Conservation (phyloP, 2,888 invertebrate species). For the Rotaria magnacalcarata region DNA sequence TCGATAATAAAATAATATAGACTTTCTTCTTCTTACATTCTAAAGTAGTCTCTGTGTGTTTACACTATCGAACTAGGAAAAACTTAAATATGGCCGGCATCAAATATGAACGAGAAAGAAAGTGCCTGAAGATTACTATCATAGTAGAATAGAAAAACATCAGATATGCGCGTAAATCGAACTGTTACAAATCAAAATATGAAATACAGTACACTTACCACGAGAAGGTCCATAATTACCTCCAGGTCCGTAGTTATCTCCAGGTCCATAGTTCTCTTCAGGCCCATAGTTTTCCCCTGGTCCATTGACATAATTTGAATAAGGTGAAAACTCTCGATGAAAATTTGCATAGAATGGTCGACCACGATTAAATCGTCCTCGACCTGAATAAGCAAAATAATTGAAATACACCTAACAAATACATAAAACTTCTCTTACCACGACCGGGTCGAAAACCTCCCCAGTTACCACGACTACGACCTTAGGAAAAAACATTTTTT, state of each 20-base stretch:
- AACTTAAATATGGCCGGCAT: no score
- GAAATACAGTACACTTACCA: not conserved
- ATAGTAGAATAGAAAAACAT: no score
- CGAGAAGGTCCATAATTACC: not conserved
- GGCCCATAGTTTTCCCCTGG: not conserved
- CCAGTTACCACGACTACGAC: not conserved
- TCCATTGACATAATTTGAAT: not conserved
- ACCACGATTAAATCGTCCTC: conserved; percentile 30
- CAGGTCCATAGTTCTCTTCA: no score
- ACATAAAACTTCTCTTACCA: not conserved
- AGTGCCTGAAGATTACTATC: no score
- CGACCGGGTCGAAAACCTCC: not conserved
- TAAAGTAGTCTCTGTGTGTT: no score
- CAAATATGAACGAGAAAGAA: no score
- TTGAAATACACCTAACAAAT: not conserved
- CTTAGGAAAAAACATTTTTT: not conserved
- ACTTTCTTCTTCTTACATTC: no score
- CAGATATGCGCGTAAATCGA: no score
- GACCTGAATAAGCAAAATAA: not conserved
- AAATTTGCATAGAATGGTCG: not conserved
- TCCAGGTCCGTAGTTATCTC: not conserved
- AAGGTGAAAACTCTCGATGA: not conserved
- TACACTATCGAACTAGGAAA: no score
- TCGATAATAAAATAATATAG: no score
- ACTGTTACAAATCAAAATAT: not conserved